phyloP scores from a whole-genome alignment of 2,113 vertebrate genomes.

The Onychostruthus taczanowskii region DNA sequence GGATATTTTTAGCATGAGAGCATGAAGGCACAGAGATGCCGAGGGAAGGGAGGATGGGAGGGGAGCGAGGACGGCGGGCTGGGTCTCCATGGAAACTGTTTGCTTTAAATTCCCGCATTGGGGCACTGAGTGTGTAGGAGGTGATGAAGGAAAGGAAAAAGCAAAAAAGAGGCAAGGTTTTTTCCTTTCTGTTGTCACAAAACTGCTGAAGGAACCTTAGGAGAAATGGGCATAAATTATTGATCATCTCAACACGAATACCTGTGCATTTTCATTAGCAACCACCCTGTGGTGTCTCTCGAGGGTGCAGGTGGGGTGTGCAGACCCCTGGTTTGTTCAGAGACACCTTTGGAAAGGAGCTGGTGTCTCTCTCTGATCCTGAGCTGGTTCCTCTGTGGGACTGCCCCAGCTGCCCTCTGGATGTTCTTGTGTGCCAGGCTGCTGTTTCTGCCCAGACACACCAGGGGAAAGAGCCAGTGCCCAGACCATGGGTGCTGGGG shows the following conservation, averaged over 20 bases:
- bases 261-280: slow-evolving; percentile 47
- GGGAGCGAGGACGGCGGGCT: slow-evolving; percentile 68
- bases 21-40: slow-evolving; percentile 70
- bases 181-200: slow-evolving; percentile 64
- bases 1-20: slow-evolving; percentile 76
- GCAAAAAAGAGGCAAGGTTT: not conserved
- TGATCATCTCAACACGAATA: slow-evolving; percentile 3
- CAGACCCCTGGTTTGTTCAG: not conserved
- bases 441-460: fast-evolving
- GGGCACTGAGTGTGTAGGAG: slow-evolving; percentile 74
- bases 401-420: not conserved
- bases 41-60: slow-evolving; percentile 68
- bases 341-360: not conserved
- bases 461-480: not conserved
- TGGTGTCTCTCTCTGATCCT: not conserved
- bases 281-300: not conserved
- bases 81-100: slow-evolving; percentile 89
- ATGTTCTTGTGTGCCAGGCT: not conserved
- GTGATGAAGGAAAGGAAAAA: slow-evolving; percentile 66
- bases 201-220: slow-evolving; percentile 40
- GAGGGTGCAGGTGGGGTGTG: not conserved
- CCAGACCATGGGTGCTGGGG: fast-evolving
- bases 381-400: too few relatives aligned
- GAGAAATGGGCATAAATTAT: slow-evolving; percentile 57
- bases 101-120: slow-evolving; percentile 76